Conservation (phyloP, 1,140 invertebrate genomes). For the Caenorhabditis brenneri region DNA sequence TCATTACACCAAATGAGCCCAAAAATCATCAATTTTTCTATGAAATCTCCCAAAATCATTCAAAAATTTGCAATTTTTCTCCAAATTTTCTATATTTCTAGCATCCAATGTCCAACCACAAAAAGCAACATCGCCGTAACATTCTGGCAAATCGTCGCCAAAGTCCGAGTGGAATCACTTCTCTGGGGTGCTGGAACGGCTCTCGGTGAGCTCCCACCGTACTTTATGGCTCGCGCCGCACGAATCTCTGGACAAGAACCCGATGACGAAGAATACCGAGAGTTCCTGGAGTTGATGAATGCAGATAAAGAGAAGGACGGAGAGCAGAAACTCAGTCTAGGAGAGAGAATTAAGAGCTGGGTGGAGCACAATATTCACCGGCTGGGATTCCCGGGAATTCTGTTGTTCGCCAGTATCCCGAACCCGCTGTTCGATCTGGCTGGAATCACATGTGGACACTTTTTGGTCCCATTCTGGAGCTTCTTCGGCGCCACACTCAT, state of each 20-base stretch:
- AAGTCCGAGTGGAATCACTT: slow-evolving; percentile 93
- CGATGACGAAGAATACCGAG: slow-evolving; percentile 69
- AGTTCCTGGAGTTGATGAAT: slow-evolving; percentile 62
- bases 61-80: too few species aligned
- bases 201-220: slow-evolving; percentile 89
- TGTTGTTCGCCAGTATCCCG: slow-evolving; percentile 94
- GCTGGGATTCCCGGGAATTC: slow-evolving; percentile 94
- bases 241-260: slow-evolving; percentile 69
- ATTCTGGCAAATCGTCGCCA: slow-evolving; percentile 89
- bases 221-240: slow-evolving; percentile 94
- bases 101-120: slow-evolving; percentile 73
- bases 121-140: slow-evolving; percentile 63
- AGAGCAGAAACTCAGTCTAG: slow-evolving; percentile 51
- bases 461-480: slow-evolving; percentile 98
- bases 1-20: too few species aligned
- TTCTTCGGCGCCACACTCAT: slow-evolving; percentile 99
- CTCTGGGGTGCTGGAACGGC: slow-evolving; percentile 97
- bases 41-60: too few species aligned
- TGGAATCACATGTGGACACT: slow-evolving; percentile 87
- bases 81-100: too few species aligned
- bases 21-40: too few species aligned
- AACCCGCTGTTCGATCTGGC: slow-evolving; percentile 98
- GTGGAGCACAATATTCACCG: slow-evolving; percentile 90
- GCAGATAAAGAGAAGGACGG: slow-evolving; percentile 45
- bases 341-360: slow-evolving; percentile 82